Base-by-base conservation (phyloP, 2,113 vertebrate genomes). In the Myiopsitta monachus region DNA sequence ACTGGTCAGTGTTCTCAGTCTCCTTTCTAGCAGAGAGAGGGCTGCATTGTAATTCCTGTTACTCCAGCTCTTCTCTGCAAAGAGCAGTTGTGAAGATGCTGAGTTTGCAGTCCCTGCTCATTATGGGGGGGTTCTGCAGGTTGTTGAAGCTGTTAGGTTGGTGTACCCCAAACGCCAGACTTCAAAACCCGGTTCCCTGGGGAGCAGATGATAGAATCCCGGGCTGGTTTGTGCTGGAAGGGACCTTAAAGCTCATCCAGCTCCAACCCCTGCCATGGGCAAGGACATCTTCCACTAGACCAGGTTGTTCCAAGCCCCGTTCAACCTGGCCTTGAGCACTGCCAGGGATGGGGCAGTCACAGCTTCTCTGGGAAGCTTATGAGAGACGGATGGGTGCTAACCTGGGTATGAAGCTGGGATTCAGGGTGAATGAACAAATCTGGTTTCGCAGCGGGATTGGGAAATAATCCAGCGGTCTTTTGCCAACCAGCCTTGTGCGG, bases 21-120 rank as follows among this genome's bases (percentile, higher is more conserved):
- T 61, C 66, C 55, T 57, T 31, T 61, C 17, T 31, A 41, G 47
- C 4, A 4, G 7, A n/a, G 44, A 57, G 36, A 43, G 27, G 27
- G 27, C 46, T 5, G 1, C 1, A 2, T 38, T 1, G 0, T 27
- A 62, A 24, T 66, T 33, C 52, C 62, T 27, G 11, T 27, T 11
- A 51, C 78, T 26, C 30, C 2, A 1, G 6, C 18, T 52, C 63
- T 31, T 21, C 5, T 31, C 31, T 44, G 27, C 44, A 13, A 30
- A 43, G 41, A 46, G 17, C 5, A 1, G 0, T 4, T 31, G 47
- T 52, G 36, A n/a, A 84, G 64, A 24, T 13, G 39, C 54, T 1
- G 17, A 17, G 16, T 14, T 15, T 74, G 46, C 51, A 64, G 43
- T 9, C 18, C 27, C 30, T 51, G 73, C 16, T 79, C 39, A 44